phyloP scores from a whole-genome alignment of 2,797 vertebrate genomes.

The Uromys caudimaculatus region DNA sequence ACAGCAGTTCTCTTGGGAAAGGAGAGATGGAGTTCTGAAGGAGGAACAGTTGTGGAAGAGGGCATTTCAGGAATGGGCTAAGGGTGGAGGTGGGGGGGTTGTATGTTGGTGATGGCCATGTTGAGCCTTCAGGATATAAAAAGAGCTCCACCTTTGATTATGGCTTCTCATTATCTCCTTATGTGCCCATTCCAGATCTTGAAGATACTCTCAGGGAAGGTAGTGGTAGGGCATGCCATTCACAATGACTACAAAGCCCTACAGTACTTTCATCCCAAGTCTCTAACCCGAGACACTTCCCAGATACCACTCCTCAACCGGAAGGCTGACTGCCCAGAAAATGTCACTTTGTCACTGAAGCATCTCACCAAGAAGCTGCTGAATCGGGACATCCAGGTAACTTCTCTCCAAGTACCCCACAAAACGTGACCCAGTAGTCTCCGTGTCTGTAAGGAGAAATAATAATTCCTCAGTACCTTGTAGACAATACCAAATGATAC shows the following conservation, averaged over 20 bases:
- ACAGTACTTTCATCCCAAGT: constrained; percentile 90
- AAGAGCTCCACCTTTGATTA: neutral
- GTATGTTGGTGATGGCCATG: neutral
- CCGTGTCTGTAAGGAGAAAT: neutral
- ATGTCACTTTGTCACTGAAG: constrained; percentile 89
- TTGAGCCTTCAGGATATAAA: neutral
- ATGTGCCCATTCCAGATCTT: constrained; percentile 88
- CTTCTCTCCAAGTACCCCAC: neutral
- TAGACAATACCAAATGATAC: neutral
- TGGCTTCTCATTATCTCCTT: neutral
- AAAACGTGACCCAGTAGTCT: neutral
- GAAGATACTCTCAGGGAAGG: constrained; percentile 91
- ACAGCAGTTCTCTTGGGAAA: neutral
- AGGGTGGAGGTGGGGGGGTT: neutral
- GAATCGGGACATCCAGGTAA: constrained; percentile 94
- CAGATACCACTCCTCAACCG: constrained; percentile 92
- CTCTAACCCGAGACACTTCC: constrained; percentile 93
- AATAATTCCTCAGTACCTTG: neutral
- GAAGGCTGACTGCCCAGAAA: constrained; percentile 89
- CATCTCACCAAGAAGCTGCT: constrained; percentile 93
- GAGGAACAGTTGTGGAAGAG: neutral
- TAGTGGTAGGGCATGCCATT: constrained; percentile 94
- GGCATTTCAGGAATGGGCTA: neutral
- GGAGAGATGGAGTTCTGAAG: neutral
- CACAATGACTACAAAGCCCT: constrained; percentile 95